Percentiles rank a stretch among this genome's conserved stretches.
These are phyloP conservation scores for Gasterosteus nipponicus DNA, from an alignment of 2,113 vertebrate species.

Conservation along the genomic window DNA sequence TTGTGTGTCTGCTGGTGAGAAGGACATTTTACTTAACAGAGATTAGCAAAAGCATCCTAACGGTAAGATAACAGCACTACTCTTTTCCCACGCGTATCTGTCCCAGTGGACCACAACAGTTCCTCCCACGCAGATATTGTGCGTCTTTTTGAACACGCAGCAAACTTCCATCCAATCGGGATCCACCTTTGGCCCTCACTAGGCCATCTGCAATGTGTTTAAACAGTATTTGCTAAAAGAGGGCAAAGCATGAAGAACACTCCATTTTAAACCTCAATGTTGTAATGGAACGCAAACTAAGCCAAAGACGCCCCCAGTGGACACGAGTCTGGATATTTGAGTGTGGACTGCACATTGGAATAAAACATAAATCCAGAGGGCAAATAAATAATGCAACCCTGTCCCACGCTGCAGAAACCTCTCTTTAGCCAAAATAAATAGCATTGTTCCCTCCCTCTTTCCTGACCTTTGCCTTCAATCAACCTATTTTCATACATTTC, in stretches of 20 bases:
- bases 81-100: not conserved
- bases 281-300: not conserved
- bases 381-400: not conserved
- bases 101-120: conserved; percentile 23
- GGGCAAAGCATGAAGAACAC: not conserved
- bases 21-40: not conserved
- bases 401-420: not conserved
- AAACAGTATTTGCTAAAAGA: not conserved
- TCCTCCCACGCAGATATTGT: conserved; percentile 15
- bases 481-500: not conserved
- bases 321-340: not conserved
- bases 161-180: not conserved
- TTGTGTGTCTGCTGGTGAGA: not conserved
- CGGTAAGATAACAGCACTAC: not conserved
- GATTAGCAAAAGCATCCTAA: conserved; percentile 1
- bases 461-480: not conserved
- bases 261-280: not conserved
- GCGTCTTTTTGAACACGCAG: not conserved
- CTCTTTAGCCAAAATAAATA: conserved; percentile 2
- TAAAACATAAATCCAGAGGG: not conserved
- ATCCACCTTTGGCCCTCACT: not conserved
- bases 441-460: not conserved
- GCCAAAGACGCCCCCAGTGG: not conserved
- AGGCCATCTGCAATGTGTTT: not conserved
- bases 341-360: not conserved